Evolutionary conservation across 2,113 vertebrate genomes (phyloP), one percentile per base, ranked within the genome.

Genomic region (Machaerirhynchus nigripectus): DNA sequence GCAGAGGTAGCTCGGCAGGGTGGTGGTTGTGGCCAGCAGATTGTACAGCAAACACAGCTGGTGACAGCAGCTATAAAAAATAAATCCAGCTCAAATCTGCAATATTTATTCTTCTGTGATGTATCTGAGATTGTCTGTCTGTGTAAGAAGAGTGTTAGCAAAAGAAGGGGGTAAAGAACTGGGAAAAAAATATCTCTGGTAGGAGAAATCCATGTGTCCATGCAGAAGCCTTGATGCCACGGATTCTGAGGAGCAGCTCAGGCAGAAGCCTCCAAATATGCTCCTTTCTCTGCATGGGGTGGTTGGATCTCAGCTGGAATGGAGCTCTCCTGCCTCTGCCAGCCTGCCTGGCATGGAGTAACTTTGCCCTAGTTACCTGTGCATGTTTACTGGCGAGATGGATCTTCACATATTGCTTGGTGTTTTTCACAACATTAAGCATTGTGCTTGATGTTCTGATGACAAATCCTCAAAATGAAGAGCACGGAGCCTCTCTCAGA

Each of bases 21-120:
- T 1, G 0, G 52, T 84, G 55, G 56, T 47, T 92, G 35, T 55
- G 89, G 69, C 47, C 69, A 89, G 83, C 39, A 90, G 79, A 77
- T 56, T 84, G 71, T 78, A 95, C 59, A 95, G 76, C 47, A 92
- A 90, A 89, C 71, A 81, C 91, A 92, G 86, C 68, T 92, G 60
- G 93, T 78, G 44, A 52, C 56, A 75, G 52, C 30, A 89, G 61
- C 24, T 81, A 74, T 63, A 37, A 84, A 90, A 90, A 86, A 95
- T 44, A 95, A 95, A 93, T 92, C 89, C 80, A 87, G 21, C 24
- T 37, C 35, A 89, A 84, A 89, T 56, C 47, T 37, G 52, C 33
- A 89, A 84, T 81, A 87, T 95, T 83, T 95, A 71, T 95, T 90
- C 27, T 78, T 80, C 55, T 0, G 1, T 84, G 35, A 84, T 86